These are phyloP conservation scores for Cyprinodon tularosa DNA, from an alignment of 2,113 vertebrate species.

Conservation along the genomic window DNA sequence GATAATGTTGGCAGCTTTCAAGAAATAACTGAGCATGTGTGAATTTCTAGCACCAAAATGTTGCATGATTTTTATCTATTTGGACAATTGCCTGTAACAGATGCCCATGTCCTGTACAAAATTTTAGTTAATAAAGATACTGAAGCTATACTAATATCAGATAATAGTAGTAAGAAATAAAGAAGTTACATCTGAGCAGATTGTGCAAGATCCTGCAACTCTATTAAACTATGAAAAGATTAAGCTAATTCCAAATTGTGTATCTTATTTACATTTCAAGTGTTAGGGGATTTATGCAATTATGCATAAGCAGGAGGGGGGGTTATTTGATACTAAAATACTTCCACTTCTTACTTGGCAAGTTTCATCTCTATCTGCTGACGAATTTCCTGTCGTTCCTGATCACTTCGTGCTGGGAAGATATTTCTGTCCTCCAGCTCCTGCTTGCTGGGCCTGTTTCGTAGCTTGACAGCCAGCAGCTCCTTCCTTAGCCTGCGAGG, in stretches of 20 bases:
- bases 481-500: constrained; percentile 97
- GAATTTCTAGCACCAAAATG: background rate
- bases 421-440: constrained; percentile 96
- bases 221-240: constrained; percentile 22
- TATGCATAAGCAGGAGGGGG: constrained; percentile 1
- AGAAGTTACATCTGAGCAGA: constrained; percentile 20
- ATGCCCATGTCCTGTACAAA: background rate
- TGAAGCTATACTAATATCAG: background rate
- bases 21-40: background rate
- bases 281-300: constrained; percentile 37
- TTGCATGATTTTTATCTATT: constrained; percentile 16
- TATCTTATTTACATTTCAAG: constrained; percentile 22
- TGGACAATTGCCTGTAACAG: background rate
- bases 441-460: constrained; percentile 95
- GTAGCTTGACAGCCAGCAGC: constrained; percentile 90
- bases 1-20: constrained; percentile 4
- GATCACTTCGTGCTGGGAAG: constrained; percentile 92
- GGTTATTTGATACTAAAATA: background rate
- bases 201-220: constrained; percentile 37
- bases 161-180: constrained; percentile 1
- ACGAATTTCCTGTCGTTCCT: constrained; percentile 94
- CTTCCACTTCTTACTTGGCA: constrained; percentile 87
- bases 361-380: constrained; percentile 99
- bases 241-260: constrained; percentile 5
- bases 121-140: constrained; percentile 9